Evolutionary conservation across 2,888 invertebrate species (phyloP).

Genomic region (Linyphia triangularis): DNA sequence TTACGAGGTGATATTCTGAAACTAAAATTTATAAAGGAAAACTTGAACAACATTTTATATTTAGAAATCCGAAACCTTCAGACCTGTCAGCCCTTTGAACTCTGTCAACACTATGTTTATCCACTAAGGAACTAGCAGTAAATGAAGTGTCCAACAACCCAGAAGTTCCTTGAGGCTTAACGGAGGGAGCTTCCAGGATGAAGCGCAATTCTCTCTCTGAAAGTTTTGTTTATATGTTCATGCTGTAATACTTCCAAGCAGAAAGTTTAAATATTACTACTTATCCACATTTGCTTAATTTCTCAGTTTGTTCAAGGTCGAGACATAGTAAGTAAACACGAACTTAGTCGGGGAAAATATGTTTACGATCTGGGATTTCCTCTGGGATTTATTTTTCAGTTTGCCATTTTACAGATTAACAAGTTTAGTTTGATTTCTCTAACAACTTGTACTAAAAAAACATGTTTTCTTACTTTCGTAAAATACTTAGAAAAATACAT

Average conservation of each 20-base stretch:
- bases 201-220: not conserved
- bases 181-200: not conserved
- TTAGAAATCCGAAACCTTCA: not conserved
- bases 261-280: not conserved
- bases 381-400: not conserved
- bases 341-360: not conserved
- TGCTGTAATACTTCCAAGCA: not conserved
- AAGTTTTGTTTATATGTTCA: conserved; percentile 1
- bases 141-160: conserved; percentile 11
- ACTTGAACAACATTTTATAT: conserved; percentile 33
- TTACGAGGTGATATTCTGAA: not conserved
- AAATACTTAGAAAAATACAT: too few species aligned
- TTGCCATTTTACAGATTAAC: too few species aligned
- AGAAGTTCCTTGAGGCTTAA: not conserved
- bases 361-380: not conserved
- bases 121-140: not conserved
- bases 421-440: too few species aligned
- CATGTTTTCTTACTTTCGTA: too few species aligned
- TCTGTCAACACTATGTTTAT: conserved; percentile 21
- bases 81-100: conserved; percentile 15
- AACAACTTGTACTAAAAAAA: too few species aligned
- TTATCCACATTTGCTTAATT: not conserved
- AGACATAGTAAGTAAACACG: not conserved
- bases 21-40: not conserved
- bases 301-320: not conserved